Conservation (phyloP, 2,888 invertebrate genomes). For the Acronicta leporina region DNA sequence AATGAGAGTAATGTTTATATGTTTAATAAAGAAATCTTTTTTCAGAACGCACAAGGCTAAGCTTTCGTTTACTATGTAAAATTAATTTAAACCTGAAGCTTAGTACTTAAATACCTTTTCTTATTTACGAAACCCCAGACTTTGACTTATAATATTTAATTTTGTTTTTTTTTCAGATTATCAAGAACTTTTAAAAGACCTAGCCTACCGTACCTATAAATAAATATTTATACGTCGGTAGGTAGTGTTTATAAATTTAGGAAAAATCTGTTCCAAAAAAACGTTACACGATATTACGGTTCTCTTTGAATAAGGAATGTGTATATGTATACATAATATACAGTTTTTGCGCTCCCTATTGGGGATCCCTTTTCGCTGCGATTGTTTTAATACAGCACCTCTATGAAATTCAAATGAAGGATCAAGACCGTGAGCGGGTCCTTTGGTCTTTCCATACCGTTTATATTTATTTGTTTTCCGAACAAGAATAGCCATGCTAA, state of each 20-base stretch:
- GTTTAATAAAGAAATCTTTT: constrained; percentile 4
- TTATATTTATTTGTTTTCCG: constrained; percentile 75
- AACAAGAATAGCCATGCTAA: constrained; percentile 77
- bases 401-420: constrained; percentile 80
- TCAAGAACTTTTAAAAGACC: no score
- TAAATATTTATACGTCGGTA: no score
- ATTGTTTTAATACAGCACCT: constrained; percentile 77
- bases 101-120: constrained; percentile 9
- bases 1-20: neutral
- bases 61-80: constrained; percentile 19
- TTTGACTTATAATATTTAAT: no score
- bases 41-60: neutral
- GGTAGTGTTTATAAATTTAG: no score
- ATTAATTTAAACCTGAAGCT: constrained; percentile 12
- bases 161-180: no score
- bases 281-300: neutral
- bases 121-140: constrained; percentile 10
- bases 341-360: constrained; percentile 19
- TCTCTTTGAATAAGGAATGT: neutral
- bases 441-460: constrained; percentile 59
- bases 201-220: no score
- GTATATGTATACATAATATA: neutral
- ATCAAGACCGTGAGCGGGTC: constrained; percentile 58
- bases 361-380: constrained; percentile 56
- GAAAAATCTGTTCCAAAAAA: no score